Evolutionary conservation across 1,140 invertebrate genomes (phyloP).

Genomic region (Delia radicum): DNA sequence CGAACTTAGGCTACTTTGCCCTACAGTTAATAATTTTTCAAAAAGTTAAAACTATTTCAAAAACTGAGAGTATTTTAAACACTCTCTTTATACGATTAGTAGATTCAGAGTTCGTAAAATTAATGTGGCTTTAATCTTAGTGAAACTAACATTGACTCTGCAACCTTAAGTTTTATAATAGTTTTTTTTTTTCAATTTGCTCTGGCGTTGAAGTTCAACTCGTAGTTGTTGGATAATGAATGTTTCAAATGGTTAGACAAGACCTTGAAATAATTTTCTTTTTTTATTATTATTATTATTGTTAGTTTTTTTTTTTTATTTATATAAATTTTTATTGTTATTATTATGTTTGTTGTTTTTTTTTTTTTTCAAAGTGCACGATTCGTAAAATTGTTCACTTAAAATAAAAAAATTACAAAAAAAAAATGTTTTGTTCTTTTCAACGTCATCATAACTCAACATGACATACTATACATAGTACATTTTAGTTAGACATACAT

Average conservation of each 20-base stretch:
- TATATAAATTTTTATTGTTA: neutral
- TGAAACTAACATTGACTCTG: neutral
- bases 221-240: constrained; percentile 1
- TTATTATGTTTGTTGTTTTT: neutral
- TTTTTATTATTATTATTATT: neutral
- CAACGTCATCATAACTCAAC: constrained; percentile 1
- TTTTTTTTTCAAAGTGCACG: neutral
- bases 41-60: too few relatives aligned
- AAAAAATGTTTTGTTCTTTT: constrained; percentile 1
- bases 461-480: neutral
- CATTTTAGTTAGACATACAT: neutral
- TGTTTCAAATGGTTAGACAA: constrained; percentile 20
- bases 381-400: constrained; percentile 21
- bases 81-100: too few relatives aligned
- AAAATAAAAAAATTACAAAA: neutral
- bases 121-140: neutral
- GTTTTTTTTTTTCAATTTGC: neutral
- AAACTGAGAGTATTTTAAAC: too few relatives aligned
- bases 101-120: too few relatives aligned
- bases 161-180: neutral
- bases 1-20: too few relatives aligned
- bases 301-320: neutral
- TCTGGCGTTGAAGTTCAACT: constrained; percentile 14
- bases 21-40: too few relatives aligned
- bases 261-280: constrained; percentile 24